These are phyloP conservation scores for Anorthoa munda DNA, from an alignment of 2,888 invertebrate species.

Conservation along the genomic window DNA sequence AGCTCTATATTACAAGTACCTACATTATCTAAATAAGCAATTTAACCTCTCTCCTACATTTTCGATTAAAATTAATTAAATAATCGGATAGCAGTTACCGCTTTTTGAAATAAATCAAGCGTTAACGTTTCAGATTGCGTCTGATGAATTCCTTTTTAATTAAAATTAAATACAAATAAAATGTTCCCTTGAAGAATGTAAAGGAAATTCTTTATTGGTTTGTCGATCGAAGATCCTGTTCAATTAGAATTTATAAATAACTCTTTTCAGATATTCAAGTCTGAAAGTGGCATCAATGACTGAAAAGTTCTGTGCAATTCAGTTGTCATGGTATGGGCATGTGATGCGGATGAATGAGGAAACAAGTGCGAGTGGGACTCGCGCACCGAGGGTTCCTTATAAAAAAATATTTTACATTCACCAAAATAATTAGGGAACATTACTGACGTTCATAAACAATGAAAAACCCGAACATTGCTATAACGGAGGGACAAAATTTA, in stretches of 20 bases:
- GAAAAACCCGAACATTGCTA: no score
- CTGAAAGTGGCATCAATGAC: no score
- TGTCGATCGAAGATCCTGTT: background rate
- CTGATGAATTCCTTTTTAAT: conserved; percentile 32
- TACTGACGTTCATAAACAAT: no score
- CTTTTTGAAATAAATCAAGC: conserved; percentile 24
- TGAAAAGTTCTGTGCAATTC: no score
- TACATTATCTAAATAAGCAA: background rate
- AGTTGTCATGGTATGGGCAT: no score
- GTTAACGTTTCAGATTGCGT: conserved; percentile 23
- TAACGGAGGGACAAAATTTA: no score
- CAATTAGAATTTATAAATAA: conserved; percentile 12
- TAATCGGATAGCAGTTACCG: conserved; percentile 28
- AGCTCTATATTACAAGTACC: background rate
- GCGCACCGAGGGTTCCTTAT: no score
- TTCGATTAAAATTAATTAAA: conserved; percentile 12
- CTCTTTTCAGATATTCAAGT: background rate
- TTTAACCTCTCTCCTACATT: background rate
- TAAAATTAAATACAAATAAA: conserved; percentile 48
- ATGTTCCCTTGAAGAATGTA: background rate
- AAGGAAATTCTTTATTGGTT: conserved; percentile 35
- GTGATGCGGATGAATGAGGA: no score
- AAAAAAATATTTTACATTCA: no score
- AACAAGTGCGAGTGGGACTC: no score
- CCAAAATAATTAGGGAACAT: no score